Evolutionary conservation across 2,113 vertebrate species (phyloP).

Genomic region (Acinonyx jubatus): DNA sequence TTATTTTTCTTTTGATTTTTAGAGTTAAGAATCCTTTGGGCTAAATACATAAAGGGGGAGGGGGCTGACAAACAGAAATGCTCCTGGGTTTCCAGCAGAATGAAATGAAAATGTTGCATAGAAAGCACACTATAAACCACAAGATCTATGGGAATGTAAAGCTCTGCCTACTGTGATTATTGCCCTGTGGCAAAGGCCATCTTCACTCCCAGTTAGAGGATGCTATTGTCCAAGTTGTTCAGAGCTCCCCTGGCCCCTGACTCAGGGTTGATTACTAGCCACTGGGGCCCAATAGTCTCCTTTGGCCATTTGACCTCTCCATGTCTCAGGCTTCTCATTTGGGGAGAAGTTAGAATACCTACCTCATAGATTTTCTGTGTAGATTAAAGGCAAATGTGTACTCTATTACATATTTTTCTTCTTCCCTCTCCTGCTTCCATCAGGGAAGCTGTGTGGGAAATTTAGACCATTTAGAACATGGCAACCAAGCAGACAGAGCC

Average conservation of each 20-base stretch:
- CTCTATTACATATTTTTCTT: not conserved
- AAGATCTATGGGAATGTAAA: not conserved
- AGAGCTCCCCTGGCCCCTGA: not conserved
- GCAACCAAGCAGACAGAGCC: constrained; percentile 43
- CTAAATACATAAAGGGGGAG: not conserved
- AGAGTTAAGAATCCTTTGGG: not conserved
- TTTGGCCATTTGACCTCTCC: not conserved
- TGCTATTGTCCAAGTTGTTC: not conserved
- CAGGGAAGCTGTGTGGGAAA: not conserved
- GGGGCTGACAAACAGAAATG: not conserved
- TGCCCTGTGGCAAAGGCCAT: not conserved
- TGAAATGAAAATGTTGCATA: not conserved
- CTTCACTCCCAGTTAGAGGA: not conserved
- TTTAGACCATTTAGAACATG: constrained; percentile 68
- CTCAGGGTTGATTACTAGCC: not conserved
- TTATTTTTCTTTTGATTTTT: not conserved
- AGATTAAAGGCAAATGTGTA: not conserved
- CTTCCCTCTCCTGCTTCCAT: not conserved
- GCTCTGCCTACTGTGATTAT: accelerated
- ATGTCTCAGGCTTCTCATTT: not conserved
- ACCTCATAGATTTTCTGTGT: not conserved
- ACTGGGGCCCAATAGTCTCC: not conserved
- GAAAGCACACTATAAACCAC: accelerated
- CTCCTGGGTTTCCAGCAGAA: not conserved
- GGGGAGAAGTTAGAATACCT: not conserved